phyloP scores from a whole-genome alignment of 2,113 vertebrate species.

The Cyphomyrus discorhynchus region DNA sequence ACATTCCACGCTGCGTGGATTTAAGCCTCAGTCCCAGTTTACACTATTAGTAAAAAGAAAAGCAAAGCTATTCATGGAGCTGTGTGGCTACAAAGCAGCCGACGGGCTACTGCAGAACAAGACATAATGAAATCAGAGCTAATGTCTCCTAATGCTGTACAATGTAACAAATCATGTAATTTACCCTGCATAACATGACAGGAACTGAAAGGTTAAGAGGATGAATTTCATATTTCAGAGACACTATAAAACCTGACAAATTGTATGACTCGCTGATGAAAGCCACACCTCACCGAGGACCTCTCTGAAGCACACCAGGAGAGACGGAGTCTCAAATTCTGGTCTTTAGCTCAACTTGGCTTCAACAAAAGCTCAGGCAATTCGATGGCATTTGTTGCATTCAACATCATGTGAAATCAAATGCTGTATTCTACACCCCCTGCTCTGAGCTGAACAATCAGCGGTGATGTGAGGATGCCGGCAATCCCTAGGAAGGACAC shows the following conservation, averaged over 20 bases:
- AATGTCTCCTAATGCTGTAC: slow-evolving; percentile 5
- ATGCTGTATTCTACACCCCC: slow-evolving; percentile 62
- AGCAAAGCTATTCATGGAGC: not conserved
- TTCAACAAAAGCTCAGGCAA: slow-evolving; percentile 51
- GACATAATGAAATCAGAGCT: not conserved
- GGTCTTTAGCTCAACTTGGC: slow-evolving; percentile 45
- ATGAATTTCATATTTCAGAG: slow-evolving; percentile 53
- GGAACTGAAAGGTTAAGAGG: slow-evolving; percentile 49
- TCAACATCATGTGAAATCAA: slow-evolving; percentile 71
- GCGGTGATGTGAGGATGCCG: slow-evolving; percentile 61
- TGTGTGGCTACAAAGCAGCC: not conserved
- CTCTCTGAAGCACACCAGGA: slow-evolving; percentile 38
- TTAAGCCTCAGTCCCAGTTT: not conserved
- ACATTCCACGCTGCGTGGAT: not conserved
- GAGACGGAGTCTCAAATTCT: slow-evolving; percentile 52
- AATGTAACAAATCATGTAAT: slow-evolving; percentile 40
- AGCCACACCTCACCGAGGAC: slow-evolving; percentile 48
- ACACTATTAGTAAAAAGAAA: not conserved
- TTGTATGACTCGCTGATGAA: slow-evolving; percentile 54
- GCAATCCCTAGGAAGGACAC: slow-evolving; percentile 59
- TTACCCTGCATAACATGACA: slow-evolving; percentile 43
- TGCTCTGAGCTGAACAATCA: slow-evolving; percentile 57
- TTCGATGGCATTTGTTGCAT: slow-evolving; percentile 56
- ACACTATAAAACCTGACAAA: slow-evolving; percentile 61
- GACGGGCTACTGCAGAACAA: not conserved